These are phyloP conservation scores for Drosophila leontia DNA, from an alignment of 1,140 invertebrate species.

Conservation along the genomic window DNA sequence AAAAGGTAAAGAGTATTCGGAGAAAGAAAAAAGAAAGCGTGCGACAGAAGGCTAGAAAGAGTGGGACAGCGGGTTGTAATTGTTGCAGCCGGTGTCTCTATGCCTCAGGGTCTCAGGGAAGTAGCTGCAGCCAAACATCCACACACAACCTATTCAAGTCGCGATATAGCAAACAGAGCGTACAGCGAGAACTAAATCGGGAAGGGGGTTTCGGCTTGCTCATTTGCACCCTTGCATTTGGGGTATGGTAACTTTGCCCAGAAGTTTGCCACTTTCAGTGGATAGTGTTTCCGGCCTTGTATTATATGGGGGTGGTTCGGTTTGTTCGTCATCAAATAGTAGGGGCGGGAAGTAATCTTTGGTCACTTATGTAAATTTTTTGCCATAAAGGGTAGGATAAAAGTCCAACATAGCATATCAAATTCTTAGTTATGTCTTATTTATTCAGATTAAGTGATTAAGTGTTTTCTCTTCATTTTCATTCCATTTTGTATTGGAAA, in stretches of 20 bases:
- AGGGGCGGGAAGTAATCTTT: constrained; percentile 27
- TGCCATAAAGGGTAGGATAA: constrained; percentile 15
- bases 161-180: constrained; percentile 34
- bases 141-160: constrained; percentile 25
- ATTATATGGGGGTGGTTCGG: constrained; percentile 11
- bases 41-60: constrained; percentile 37
- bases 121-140: constrained; percentile 19
- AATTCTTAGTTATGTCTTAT: constrained; percentile 8
- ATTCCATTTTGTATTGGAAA: background rate
- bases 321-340: background rate
- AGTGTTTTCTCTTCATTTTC: no score
- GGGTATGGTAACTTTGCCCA: constrained; percentile 22
- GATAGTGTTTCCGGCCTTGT: constrained; percentile 18
- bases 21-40: constrained; percentile 76
- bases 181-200: constrained; percentile 3
- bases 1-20: constrained; percentile 47
- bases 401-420: background rate
- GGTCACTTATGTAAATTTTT: constrained; percentile 29
- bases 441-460: constrained; percentile 6
- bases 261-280: constrained; percentile 27
- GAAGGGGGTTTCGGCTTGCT: constrained; percentile 30
- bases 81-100: constrained; percentile 30
- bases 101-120: constrained; percentile 33
- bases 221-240: constrained; percentile 34
- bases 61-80: constrained; percentile 12